Percentiles rank a stretch among this genome's conserved stretches.
These are phyloP conservation scores for Rhinopomastus cyanomelas DNA, from an alignment of 2,113 vertebrate species.

Conservation along the genomic window DNA sequence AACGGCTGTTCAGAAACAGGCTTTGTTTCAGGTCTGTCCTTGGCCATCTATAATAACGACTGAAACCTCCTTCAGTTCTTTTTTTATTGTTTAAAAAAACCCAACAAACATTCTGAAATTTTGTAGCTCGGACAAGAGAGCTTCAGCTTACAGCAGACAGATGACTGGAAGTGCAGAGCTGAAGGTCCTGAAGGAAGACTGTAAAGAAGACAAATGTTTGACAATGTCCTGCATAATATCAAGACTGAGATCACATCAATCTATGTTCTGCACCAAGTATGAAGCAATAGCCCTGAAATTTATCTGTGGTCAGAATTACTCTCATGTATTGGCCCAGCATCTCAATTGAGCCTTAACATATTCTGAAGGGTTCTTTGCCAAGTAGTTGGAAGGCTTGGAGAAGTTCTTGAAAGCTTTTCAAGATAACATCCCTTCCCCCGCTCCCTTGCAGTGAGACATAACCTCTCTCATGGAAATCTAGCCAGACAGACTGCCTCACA, in stretches of 20 bases:
- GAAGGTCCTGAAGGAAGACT: background rate
- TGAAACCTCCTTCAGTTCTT: background rate
- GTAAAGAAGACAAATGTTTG: background rate
- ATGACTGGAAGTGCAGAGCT: background rate
- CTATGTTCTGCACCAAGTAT: background rate
- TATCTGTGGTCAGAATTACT: background rate
- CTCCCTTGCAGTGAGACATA: background rate
- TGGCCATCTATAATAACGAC: background rate
- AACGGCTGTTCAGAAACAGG: background rate
- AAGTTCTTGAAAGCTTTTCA: constrained; percentile 52
- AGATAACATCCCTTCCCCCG: background rate
- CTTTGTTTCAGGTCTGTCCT: background rate
- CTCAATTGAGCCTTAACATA: constrained; percentile 1
- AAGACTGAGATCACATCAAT: background rate
- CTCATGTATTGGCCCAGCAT: constrained; percentile 15
- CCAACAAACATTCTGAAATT: background rate
- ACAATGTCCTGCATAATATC: background rate
- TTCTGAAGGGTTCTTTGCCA: constrained; percentile 36
- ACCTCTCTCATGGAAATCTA: constrained; percentile 18
- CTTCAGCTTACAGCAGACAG: background rate
- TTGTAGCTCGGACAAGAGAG: background rate
- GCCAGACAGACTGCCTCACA: background rate
- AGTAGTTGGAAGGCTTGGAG: constrained; percentile 22
- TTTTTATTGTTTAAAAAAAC: background rate
- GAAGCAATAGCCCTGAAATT: constrained; percentile 10